Conservation (phyloP, 2,797 vertebrate genomes). For the Parotocinclus haroldoi region DNA sequence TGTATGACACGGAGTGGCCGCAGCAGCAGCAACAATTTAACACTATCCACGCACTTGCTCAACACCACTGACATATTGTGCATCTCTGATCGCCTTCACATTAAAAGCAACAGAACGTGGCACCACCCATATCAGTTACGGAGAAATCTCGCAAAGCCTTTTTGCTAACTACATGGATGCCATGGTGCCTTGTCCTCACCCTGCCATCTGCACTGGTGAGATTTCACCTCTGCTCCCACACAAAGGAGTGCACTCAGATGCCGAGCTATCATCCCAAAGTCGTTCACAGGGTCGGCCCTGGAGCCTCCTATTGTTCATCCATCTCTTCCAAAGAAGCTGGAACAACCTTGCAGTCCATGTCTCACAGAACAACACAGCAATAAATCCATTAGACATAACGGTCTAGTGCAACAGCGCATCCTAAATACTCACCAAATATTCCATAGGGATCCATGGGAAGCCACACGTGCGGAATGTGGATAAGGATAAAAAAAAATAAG, state of each 20-base stretch:
- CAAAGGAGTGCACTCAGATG: slow-evolving; percentile 54
- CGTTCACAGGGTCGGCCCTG: neutral
- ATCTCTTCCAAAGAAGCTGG: neutral
- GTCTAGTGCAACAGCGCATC: no score
- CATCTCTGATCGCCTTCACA: neutral
- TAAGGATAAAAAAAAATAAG: neutral
- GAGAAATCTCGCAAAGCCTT: slow-evolving; percentile 8
- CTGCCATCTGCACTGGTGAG: slow-evolving; percentile 9
- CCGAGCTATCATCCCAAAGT: slow-evolving; percentile 25
- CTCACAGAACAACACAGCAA: neutral
- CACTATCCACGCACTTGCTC: slow-evolving; percentile 8
- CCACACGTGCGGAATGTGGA: slow-evolving; percentile 9
- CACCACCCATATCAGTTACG: slow-evolving; percentile 19
- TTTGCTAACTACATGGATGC: no score
- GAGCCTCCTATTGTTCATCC: slow-evolving; percentile 6
- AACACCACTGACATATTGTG: neutral
- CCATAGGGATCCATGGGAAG: slow-evolving; percentile 4
- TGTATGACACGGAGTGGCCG: no score
- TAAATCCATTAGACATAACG: neutral
- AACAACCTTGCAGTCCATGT: no score
- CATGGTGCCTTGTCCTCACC: neutral
- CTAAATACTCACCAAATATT: slow-evolving; percentile 18
- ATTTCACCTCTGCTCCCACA: slow-evolving; percentile 45
- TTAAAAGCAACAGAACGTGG: slow-evolving; percentile 5
- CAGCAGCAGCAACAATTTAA: neutral